Conservation (phyloP, 2,888 invertebrate species). For the Conus canariensis region DNA sequence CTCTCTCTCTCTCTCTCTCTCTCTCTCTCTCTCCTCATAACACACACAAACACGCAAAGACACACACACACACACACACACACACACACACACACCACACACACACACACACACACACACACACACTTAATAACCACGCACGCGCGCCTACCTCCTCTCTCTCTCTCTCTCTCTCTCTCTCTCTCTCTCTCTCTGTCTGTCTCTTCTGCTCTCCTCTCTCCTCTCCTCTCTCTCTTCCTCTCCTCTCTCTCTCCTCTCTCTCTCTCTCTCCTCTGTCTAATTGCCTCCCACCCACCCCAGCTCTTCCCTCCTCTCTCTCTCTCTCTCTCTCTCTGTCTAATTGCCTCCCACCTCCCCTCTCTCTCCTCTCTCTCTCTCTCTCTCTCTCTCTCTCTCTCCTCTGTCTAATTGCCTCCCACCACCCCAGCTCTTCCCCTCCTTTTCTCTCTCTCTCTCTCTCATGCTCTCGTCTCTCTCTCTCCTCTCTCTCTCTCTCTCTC, state of each 20-base stretch:
- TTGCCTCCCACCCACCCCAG: not conserved
- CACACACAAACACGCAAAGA: too few relatives aligned
- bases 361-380: not conserved
- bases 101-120: too few relatives aligned
- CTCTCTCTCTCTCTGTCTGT: not conserved
- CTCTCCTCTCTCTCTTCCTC: not conserved
- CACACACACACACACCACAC: too few relatives aligned
- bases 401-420: not conserved
- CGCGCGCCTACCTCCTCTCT: too few relatives aligned
- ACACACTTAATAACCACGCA: too few relatives aligned
- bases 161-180: not conserved
- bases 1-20: too few relatives aligned
- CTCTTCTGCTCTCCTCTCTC: too few relatives aligned
- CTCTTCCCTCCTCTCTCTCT: not conserved
- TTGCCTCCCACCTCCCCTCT: not conserved
- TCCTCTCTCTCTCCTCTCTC: not conserved
- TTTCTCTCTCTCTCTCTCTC: not conserved
- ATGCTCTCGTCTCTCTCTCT: too few relatives aligned
- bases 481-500: not conserved
- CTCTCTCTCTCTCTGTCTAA: not conserved
- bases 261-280: not conserved
- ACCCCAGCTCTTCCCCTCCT: not conserved
- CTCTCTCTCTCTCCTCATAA: too few relatives aligned
- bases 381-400: not conserved
- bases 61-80: too few relatives aligned